A percentile compares a stretch with the other conserved stretches of the same genome.
Evolutionary conservation across 2,888 invertebrate genomes (phyloP).

Genomic region (Coelinius sp.): DNA sequence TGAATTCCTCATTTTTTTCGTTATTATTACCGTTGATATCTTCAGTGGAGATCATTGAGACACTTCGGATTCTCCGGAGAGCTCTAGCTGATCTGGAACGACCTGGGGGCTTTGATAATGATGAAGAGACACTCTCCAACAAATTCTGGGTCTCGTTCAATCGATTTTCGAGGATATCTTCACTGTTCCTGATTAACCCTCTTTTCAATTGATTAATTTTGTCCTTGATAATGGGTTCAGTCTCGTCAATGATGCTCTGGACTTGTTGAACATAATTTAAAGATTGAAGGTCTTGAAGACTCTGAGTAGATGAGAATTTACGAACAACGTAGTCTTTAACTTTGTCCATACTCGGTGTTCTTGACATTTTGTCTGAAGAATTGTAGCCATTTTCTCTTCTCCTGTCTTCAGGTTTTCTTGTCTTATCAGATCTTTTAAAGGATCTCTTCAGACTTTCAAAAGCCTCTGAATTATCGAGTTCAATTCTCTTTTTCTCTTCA

Average conservation of each 20-base stretch:
- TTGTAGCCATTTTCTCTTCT: conserved; percentile 32
- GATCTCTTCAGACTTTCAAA: not conserved
- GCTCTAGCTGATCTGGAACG: conserved; percentile 40
- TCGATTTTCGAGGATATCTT: conserved; percentile 31
- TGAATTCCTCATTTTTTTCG: not conserved
- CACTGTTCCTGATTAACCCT: conserved; percentile 6
- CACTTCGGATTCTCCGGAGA: conserved; percentile 18
- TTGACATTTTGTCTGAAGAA: conserved; percentile 7
- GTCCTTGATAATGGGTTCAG: conserved; percentile 57
- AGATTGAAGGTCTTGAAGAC: conserved; percentile 58
- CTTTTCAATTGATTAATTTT: conserved; percentile 59
- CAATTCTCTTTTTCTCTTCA: not conserved
- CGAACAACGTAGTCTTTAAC: conserved; percentile 55
- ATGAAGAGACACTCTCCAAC: conserved; percentile 39
- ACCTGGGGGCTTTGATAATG: conserved; percentile 35
- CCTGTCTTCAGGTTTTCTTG: conserved; percentile 21
- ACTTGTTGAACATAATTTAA: conserved; percentile 60
- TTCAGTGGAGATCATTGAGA: conserved; percentile 14
- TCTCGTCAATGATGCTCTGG: conserved; percentile 62
- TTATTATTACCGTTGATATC: not conserved
- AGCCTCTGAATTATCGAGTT: not conserved
- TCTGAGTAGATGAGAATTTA: conserved; percentile 52
- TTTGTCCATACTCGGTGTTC: conserved; percentile 52
- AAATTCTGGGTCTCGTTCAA: conserved; percentile 38
- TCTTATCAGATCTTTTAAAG: conserved; percentile 2